Percentiles rank a stretch among this genome's conserved stretches.
These are phyloP conservation scores for Sphaerodactylus townsendi DNA, from an alignment of 2,113 vertebrate species.

Conservation along the genomic window DNA sequence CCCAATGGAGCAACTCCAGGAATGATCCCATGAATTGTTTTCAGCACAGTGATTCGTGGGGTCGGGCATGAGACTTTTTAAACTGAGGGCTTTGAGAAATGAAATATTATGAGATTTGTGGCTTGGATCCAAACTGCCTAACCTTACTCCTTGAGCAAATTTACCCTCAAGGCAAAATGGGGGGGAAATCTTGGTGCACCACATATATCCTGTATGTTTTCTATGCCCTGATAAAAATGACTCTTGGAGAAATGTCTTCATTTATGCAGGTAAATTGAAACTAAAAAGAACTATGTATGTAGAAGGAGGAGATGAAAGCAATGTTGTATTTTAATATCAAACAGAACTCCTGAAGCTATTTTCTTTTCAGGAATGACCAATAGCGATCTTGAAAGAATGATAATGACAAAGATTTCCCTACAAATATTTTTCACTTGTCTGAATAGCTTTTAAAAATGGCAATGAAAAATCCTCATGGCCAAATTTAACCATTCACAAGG, in stretches of 20 bases:
- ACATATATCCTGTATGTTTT: neutral
- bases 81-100: neutral
- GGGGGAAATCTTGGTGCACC: neutral
- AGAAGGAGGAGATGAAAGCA: neutral
- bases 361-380: neutral
- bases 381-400: neutral
- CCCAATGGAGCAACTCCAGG: no score
- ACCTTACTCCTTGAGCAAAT: neutral
- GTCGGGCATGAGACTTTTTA: neutral
- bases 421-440: neutral
- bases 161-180: neutral
- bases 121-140: neutral
- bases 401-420: neutral
- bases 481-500: neutral
- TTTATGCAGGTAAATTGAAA: neutral
- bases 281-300: neutral
- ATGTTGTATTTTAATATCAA: neutral
- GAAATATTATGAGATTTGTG: no score
- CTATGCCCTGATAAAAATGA: no score
- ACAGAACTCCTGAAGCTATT: neutral
- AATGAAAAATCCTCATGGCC: neutral
- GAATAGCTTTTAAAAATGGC: neutral
- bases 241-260: neutral
- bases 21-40: neutral
- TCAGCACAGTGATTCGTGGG: neutral